These are phyloP conservation scores for Lacerta bilineata DNA, from an alignment of 2,797 vertebrate species.

Conservation along the genomic window DNA sequence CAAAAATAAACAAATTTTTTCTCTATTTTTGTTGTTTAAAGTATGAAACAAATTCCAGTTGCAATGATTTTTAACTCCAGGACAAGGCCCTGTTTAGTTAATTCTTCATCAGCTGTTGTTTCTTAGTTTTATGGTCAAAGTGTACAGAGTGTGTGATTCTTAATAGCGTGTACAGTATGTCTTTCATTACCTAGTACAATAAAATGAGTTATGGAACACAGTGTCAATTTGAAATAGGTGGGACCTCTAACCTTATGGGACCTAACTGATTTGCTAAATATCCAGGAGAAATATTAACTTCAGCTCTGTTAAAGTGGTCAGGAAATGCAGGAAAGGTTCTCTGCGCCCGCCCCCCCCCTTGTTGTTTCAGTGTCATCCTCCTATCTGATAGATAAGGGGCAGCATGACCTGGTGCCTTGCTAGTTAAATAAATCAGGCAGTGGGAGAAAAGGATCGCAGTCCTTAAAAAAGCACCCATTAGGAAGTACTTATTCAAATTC, in stretches of 20 bases:
- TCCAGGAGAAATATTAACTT: constrained; percentile 43
- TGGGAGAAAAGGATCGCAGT: neutral
- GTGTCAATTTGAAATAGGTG: constrained; percentile 42
- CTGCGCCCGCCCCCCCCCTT: neutral
- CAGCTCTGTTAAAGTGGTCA: constrained; percentile 38
- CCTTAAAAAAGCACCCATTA: constrained; percentile 6
- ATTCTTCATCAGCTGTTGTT: no score
- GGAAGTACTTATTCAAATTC: neutral
- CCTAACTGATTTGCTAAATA: constrained; percentile 29
- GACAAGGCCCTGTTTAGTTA: no score
- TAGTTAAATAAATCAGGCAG: constrained; percentile 49
- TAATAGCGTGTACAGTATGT: neutral
- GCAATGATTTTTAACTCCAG: no score
- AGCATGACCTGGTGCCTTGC: constrained; percentile 48
- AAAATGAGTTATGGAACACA: constrained; percentile 57
- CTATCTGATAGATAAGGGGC: constrained; percentile 43
- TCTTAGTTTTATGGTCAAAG: no score
- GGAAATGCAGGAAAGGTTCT: neutral
- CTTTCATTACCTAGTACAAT: neutral
- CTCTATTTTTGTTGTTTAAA: no score
- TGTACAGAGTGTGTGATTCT: neutral
- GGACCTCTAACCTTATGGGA: neutral
- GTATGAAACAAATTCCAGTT: no score
- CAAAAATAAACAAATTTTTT: no score
- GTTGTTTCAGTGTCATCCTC: constrained; percentile 31